phyloP scores from a whole-genome alignment of 1,140 invertebrate species.

The Agrypnia vestita region DNA sequence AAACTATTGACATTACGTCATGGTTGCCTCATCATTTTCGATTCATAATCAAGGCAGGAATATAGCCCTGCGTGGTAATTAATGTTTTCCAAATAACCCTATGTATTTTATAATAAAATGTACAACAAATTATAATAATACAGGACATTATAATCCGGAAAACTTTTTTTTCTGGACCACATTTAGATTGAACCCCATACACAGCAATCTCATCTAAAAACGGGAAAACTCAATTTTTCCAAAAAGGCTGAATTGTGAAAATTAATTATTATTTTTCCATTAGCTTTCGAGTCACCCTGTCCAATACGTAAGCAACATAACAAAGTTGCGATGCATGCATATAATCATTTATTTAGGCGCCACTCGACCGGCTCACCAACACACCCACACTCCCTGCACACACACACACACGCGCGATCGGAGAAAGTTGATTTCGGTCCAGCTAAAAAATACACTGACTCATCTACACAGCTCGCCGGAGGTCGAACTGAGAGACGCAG shows the following conservation, averaged over 20 bases:
- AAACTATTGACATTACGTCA: too few species aligned
- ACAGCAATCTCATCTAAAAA: background rate
- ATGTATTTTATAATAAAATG: too few species aligned
- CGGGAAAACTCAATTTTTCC: background rate
- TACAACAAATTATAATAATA: too few species aligned
- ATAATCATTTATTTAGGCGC: slow-evolving; percentile 11
- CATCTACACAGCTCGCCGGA: slow-evolving; percentile 3
- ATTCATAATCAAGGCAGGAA: too few species aligned
- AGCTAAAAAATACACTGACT: background rate
- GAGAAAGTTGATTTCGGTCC: slow-evolving; percentile 7
- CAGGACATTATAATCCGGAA: too few species aligned
- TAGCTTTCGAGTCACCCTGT: background rate
- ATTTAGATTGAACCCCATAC: too few species aligned
- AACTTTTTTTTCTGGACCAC: too few species aligned
- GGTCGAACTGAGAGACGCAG: too few species aligned
- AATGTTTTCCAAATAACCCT: too few species aligned
- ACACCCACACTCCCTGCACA: background rate
- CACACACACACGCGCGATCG: background rate
- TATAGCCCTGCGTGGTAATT: too few species aligned
- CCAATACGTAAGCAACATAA: background rate
- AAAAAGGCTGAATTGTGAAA: background rate
- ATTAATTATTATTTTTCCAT: background rate
- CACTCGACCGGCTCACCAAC: background rate
- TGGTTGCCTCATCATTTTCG: too few species aligned
- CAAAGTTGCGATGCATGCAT: slow-evolving; percentile 8